Base-by-base conservation (phyloP, 2,797 vertebrate genomes). In the Arnoldichthys spilopterus region DNA sequence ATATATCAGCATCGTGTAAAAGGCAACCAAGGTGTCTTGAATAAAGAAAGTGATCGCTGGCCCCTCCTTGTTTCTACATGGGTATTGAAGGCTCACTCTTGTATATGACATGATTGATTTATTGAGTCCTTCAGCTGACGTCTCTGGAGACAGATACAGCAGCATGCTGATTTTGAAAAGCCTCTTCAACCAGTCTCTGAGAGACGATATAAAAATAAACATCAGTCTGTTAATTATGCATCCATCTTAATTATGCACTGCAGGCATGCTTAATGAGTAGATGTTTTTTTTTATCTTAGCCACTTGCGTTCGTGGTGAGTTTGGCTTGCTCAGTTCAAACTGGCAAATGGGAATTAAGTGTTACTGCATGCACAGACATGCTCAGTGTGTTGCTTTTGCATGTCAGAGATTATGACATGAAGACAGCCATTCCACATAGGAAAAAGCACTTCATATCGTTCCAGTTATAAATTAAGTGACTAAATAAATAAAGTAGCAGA, bases 131-230 rank as follows among this genome's bases (percentile, higher is more conserved):
- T 72, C 53, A 51, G 54, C 28, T 13, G 51, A 26, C 22, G 11
- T 40, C 32, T 24, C 69, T 72, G 51, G 51, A 78, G 64, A 68
- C 61, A 68, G 54, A 40, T 49, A 47, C 72, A 45, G 70, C 71
- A 73, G 75, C 51, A 68, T 81, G 71, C 71, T 67, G 64, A 78
- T 78, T 82, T 78, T 49, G 76, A 22, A 69, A 51, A 68, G n/a
- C 20, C 49, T 54, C 30, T 49, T 49, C 61, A 71, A 30, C 66
- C 47, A 54, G 45, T 64, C 73, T 64, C 63, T 30, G 20, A 71
- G 20, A 8, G 51, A 72, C 15, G 49, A 24, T 5, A 70, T 22
- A 64, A 51, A 53, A 72, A 72, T 70, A 51, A 71, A 22, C 74
- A 72, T 32, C 28, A 56, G 28, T 32, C 18, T 18, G 75, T 79